Conservation (phyloP, 2,888 invertebrate species). For the Salticus scenicus region DNA sequence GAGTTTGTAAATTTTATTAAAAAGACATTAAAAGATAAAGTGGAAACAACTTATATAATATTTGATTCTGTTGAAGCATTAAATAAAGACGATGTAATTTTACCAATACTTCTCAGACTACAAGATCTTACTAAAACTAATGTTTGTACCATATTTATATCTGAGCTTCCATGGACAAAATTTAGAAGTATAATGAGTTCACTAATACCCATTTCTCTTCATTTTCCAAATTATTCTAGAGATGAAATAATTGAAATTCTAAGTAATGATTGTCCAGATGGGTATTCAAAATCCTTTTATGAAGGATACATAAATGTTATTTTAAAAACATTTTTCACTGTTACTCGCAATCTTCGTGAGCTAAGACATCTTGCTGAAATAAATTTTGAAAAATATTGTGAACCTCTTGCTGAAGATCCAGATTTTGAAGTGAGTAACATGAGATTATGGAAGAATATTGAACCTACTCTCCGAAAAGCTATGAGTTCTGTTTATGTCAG, state of each 20-base stretch:
- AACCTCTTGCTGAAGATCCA: constrained; percentile 43
- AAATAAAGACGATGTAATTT: constrained; percentile 32
- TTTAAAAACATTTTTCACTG: constrained; percentile 42
- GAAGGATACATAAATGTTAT: constrained; percentile 43
- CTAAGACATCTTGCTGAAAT: constrained; percentile 27
- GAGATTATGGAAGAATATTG: constrained; percentile 47
- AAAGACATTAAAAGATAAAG: constrained; percentile 3
- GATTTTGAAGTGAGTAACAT: constrained; percentile 33
- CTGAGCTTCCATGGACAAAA: constrained; percentile 39
- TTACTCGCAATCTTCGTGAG: constrained; percentile 37
- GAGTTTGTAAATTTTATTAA: constrained; percentile 37
- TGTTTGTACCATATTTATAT: constrained; percentile 52
- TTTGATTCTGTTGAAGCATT: constrained; percentile 47
- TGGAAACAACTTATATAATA: constrained; percentile 40
- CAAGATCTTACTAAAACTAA: constrained; percentile 39
- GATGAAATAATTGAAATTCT: constrained; percentile 42
- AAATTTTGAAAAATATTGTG: constrained; percentile 54
- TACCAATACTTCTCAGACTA: constrained; percentile 20
- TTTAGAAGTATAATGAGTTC: constrained; percentile 5
- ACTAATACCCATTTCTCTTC: constrained; percentile 22
- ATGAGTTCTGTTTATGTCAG: constrained; percentile 44
- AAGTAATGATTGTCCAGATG: constrained; percentile 15
- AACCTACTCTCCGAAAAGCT: constrained; percentile 49
- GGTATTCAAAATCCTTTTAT: constrained; percentile 17
- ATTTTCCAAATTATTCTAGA: constrained; percentile 44